Evolutionary conservation across 1,140 invertebrate species (phyloP).

Genomic region (Drosophila pandora): DNA sequence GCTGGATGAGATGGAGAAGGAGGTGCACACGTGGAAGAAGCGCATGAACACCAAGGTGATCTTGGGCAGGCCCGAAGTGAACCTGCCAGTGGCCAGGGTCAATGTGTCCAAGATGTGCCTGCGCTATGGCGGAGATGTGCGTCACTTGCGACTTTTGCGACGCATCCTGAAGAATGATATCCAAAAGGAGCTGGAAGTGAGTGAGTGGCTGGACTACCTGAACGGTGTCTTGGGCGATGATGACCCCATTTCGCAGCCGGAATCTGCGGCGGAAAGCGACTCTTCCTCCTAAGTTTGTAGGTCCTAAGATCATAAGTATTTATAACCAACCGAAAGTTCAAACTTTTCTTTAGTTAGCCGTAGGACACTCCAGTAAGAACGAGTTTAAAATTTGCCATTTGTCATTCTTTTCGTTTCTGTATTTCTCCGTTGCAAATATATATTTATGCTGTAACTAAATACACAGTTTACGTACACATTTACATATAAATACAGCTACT

Average conservation of each 20-base stretch:
- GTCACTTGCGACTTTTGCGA: constrained; percentile 50
- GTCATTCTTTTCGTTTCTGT: constrained; percentile 43
- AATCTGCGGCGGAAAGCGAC: neutral
- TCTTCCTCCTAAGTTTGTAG: neutral
- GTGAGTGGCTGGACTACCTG: constrained; percentile 50
- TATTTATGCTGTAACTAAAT: constrained; percentile 77
- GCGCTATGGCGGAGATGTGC: constrained; percentile 52
- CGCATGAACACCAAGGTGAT: constrained; percentile 56
- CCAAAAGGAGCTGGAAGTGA: constrained; percentile 30
- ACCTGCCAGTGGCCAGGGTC: constrained; percentile 57
- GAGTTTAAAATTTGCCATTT: constrained; percentile 24
- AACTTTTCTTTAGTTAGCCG: constrained; percentile 7
- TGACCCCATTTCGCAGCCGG: constrained; percentile 14
- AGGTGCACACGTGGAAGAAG: constrained; percentile 61
- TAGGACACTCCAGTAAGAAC: constrained; percentile 18
- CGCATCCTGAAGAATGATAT: constrained; percentile 28
- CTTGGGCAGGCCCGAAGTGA: constrained; percentile 45
- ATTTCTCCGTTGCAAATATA: constrained; percentile 75
- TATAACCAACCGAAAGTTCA: neutral
- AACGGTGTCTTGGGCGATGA: constrained; percentile 53
- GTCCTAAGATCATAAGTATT: neutral
- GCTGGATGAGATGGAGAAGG: constrained; percentile 64
- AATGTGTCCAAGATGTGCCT: constrained; percentile 40
- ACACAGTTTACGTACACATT: constrained; percentile 79
- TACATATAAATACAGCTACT: constrained; percentile 79